Conservation (phyloP, 1,140 invertebrate genomes). For the Dreissena polymorpha region DNA sequence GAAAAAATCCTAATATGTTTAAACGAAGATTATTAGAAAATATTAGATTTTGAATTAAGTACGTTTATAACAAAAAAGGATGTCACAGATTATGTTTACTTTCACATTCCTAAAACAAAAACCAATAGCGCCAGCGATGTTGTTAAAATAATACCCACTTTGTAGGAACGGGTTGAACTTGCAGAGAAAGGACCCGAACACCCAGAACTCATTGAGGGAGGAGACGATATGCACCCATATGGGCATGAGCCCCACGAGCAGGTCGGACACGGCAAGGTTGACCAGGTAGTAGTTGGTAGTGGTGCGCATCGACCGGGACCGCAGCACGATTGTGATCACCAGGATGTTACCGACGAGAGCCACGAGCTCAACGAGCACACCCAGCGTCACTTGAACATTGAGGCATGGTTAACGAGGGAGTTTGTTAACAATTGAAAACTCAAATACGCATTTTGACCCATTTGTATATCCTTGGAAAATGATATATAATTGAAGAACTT, state of each 20-base stretch:
- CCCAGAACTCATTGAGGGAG: constrained; percentile 73
- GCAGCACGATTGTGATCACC: constrained; percentile 69
- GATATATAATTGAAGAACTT: too few species aligned
- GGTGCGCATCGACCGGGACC: constrained; percentile 80
- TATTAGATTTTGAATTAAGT: too few species aligned
- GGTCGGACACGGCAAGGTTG: constrained; percentile 87
- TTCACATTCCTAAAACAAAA: too few species aligned
- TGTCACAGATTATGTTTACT: too few species aligned
- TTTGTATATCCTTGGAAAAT: too few species aligned
- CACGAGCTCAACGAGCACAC: constrained; percentile 63
- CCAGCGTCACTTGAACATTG: constrained; percentile 16
- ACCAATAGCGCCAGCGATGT: too few species aligned
- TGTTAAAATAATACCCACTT: constrained; percentile 74
- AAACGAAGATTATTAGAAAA: too few species aligned
- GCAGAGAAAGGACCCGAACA: constrained; percentile 80
- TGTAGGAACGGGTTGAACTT: constrained; percentile 81
- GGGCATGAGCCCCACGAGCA: constrained; percentile 79
- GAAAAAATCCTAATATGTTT: too few species aligned
- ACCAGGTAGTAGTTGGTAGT: constrained; percentile 94
- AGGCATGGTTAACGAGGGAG: too few species aligned
- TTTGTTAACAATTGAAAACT: too few species aligned
- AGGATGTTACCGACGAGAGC: constrained; percentile 72
- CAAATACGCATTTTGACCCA: too few species aligned
- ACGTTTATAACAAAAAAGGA: too few species aligned
- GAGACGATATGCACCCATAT: constrained; percentile 77